Conservation (phyloP, 2,797 vertebrate species). For the Spinus pinus region DNA sequence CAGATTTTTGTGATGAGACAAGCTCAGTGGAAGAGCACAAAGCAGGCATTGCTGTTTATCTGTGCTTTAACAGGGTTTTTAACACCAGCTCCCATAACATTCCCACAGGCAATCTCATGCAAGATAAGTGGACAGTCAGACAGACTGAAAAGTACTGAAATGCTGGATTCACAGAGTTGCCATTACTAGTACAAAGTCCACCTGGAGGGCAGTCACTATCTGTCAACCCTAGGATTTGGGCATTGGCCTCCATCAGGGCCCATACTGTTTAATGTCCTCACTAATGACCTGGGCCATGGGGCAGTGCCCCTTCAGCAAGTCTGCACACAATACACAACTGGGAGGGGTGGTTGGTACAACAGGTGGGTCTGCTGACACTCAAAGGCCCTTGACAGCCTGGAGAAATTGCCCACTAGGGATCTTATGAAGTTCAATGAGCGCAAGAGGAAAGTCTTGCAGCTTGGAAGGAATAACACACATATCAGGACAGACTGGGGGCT, state of each 20-base stretch:
- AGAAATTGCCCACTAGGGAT: neutral
- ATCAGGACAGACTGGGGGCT: neutral
- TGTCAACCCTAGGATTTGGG: neutral
- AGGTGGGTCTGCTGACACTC: neutral
- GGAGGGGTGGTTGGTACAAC: neutral
- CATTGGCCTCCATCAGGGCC: too few species aligned
- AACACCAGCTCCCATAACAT: neutral
- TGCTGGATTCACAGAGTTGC: neutral
- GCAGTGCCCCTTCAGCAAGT: neutral
- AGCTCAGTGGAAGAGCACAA: neutral
- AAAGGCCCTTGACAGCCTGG: neutral
- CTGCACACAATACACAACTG: neutral
- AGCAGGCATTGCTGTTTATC: neutral
- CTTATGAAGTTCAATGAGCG: rapidly evolving
- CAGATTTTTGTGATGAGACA: neutral
- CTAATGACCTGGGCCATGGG: rapidly evolving
- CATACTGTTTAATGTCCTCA: neutral
- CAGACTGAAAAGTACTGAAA: neutral
- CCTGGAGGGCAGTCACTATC: neutral
- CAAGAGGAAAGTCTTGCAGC: neutral
- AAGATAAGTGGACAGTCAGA: neutral
- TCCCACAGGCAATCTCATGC: neutral
- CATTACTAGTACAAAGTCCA: neutral
- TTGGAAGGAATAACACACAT: neutral
- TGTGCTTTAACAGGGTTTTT: neutral